phyloP scores from a whole-genome alignment of 2,113 vertebrate species.

The Cyprinodon brontotheroides region DNA sequence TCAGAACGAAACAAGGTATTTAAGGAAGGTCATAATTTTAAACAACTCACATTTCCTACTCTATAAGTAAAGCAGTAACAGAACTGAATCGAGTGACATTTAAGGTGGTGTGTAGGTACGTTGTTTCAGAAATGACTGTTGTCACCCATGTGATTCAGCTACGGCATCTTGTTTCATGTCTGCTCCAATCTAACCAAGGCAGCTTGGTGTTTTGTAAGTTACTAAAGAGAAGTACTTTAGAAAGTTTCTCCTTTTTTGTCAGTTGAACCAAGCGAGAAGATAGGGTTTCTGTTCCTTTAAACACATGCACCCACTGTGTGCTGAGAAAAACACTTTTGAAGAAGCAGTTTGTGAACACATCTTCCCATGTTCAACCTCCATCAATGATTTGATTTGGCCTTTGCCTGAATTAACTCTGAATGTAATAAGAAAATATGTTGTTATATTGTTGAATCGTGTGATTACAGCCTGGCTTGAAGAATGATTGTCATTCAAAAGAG shows the following conservation, averaged over 20 bases:
- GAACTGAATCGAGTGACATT: not conserved
- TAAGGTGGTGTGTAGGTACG: not conserved
- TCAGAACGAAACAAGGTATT: not conserved
- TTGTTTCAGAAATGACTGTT: not conserved
- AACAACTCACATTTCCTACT: not conserved
- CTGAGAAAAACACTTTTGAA: not conserved
- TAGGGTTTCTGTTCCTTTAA: not conserved
- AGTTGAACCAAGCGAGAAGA: not conserved
- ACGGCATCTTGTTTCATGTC: not conserved
- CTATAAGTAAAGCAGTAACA: not conserved
- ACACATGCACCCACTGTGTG: not conserved
- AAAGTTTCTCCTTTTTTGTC: not conserved
- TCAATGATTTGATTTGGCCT: too few relatives aligned
- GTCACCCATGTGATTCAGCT: not conserved
- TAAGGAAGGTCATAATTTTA: not conserved
- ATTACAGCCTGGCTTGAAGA: not conserved
- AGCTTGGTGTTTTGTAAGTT: not conserved
- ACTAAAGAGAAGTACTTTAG: not conserved
- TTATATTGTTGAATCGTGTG: not conserved
- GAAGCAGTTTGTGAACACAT: not conserved
- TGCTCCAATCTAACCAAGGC: not conserved
- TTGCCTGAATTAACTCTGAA: too few relatives aligned
- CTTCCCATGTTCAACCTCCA: too few relatives aligned
- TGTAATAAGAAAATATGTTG: not conserved
- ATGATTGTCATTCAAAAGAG: not conserved